A percentile compares a stretch with the other conserved stretches of the same genome.
Conservation (phyloP, 2,113 vertebrate species). For the Mohoua ochrocephala region DNA sequence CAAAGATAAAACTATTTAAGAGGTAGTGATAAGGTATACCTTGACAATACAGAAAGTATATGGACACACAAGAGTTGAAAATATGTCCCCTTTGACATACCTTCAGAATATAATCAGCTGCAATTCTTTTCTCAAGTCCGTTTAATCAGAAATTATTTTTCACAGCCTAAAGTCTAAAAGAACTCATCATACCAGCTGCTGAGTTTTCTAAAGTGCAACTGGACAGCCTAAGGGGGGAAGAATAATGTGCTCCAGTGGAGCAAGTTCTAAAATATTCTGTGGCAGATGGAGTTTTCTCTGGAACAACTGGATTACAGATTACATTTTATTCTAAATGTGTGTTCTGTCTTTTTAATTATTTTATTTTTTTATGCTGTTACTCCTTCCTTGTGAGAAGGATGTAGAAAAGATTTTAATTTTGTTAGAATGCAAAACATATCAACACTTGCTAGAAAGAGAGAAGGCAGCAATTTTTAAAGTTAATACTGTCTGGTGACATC, state of each 20-base stretch:
- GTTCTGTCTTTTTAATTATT: background rate
- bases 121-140: background rate
- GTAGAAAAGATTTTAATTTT: background rate
- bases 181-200: background rate
- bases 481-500: background rate
- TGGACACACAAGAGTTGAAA: background rate
- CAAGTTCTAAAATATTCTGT: background rate
- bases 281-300: background rate
- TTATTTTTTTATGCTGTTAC: background rate
- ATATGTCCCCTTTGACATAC: background rate
- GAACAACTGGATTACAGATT: background rate
- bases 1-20: background rate
- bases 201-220: slow-evolving; percentile 10
- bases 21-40: background rate
- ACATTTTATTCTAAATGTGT: background rate
- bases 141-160: slow-evolving; percentile 43
- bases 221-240: background rate
- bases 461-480: background rate
- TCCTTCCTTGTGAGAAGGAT: background rate
- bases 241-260: background rate
- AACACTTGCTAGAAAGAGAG: background rate
- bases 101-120: background rate
- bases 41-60: background rate
- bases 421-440: background rate
- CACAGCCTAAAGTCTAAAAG: background rate